Percentiles rank a stretch among this genome's conserved stretches.
phyloP scores from a whole-genome alignment of 2,113 vertebrate species.

The Phalacrocorax aristotelis region DNA sequence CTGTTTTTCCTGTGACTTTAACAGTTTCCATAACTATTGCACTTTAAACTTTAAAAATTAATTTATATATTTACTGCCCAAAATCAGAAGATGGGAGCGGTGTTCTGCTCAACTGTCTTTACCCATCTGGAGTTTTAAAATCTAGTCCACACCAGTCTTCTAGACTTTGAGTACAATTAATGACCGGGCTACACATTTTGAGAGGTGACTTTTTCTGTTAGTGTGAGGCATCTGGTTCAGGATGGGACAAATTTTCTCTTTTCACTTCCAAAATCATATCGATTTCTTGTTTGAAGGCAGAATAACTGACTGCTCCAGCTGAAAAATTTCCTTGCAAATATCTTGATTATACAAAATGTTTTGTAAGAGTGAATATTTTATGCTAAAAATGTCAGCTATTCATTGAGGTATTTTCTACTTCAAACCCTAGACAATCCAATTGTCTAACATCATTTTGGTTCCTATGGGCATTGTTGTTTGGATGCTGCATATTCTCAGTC shows the following conservation, averaged over 20 bases:
- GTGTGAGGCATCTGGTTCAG: background rate
- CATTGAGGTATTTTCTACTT: background rate
- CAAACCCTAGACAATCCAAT: background rate
- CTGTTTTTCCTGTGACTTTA: background rate
- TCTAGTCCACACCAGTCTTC: background rate
- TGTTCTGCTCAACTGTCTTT: background rate
- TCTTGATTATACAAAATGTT: background rate
- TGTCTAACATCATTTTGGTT: background rate
- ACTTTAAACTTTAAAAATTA: background rate
- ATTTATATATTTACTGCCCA: background rate
- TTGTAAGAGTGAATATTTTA: background rate
- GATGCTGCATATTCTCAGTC: rapidly evolving
- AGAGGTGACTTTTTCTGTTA: background rate
- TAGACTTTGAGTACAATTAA: background rate
- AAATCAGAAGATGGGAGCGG: background rate
- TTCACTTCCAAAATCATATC: background rate
- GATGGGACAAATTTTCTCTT: background rate
- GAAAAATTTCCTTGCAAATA: background rate
- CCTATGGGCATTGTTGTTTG: background rate
- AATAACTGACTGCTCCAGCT: background rate
- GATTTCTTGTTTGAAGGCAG: background rate
- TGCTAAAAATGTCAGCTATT: background rate
- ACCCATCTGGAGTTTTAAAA: background rate
- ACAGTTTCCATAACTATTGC: background rate
- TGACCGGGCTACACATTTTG: background rate